phyloP scores from a whole-genome alignment of 2,113 vertebrate species.

The Amblyornis subalaris region DNA sequence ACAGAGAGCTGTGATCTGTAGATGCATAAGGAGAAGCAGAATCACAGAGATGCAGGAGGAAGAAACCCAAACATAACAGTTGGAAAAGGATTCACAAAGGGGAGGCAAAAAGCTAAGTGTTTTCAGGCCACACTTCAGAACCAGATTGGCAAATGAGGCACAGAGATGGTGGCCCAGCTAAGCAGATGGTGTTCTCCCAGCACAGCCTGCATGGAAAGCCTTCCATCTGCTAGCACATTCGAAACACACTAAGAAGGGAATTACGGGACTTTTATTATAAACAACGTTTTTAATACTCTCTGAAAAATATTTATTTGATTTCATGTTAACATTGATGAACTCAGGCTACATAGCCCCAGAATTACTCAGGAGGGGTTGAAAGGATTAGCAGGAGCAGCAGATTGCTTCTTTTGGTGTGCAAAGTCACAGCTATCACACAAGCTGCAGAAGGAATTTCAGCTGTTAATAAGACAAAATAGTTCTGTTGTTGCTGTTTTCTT shows the following conservation, averaged over 20 bases:
- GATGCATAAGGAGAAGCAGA: neutral
- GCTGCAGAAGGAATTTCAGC: neutral
- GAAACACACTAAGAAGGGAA: neutral
- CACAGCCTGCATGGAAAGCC: neutral
- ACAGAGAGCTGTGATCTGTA: neutral
- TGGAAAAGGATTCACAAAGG: neutral
- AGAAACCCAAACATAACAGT: neutral
- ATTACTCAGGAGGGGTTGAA: neutral
- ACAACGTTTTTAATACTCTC: neutral
- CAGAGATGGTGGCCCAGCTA: neutral
- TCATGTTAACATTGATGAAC: slow-evolving; percentile 1
- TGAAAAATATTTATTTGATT: slow-evolving; percentile 41
- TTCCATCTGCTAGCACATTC: neutral
- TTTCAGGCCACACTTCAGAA: neutral
- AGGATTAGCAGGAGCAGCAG: neutral
- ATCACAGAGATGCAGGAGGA: neutral
- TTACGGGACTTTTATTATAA: neutral
- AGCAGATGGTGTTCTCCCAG: slow-evolving; percentile 36
- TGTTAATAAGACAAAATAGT: neutral
- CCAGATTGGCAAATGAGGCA: neutral
- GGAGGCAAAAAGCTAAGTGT: neutral
- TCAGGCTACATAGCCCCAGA: neutral
- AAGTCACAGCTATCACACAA: neutral
- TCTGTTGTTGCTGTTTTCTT: neutral
- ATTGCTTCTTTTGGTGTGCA: neutral